Evolutionary conservation across 2,113 vertebrate species (phyloP), one percentile per base, ranked within the genome.

Genomic region (Ginglymostoma cirratum): DNA sequence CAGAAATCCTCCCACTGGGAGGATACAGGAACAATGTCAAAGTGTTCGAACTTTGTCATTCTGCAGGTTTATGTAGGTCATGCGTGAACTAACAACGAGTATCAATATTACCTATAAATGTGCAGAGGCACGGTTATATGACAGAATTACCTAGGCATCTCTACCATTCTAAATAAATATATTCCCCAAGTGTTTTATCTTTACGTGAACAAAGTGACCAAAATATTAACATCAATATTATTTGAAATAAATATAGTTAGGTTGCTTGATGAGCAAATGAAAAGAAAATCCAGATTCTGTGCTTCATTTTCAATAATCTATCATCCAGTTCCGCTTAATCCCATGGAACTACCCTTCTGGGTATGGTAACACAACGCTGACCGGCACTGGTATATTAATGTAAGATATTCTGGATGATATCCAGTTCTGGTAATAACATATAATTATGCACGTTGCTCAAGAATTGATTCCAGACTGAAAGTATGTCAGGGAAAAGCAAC

Each of bases 391-490:
- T 67, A 72, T 72, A 76, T 95, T 76, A 95, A 72, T 52, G 42
- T 34, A 70, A 95, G 15, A 72, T 72, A 72, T 95, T 72, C 94
- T 95, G 94, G 42, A 95, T 5, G 27, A 95, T 95, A 95, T 95
- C 94, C 94, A 95, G 69, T 48, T 76, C 94, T 95, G 69, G 94
- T 95, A 95, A 95, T 95, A 72, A 95, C 69, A 48, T 95, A 70
- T 70, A 95, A 95, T 95, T 95, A 95, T 76, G 94, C 42, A 72
- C 52, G 69, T 95, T 72, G 69, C 27, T 72, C 67, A 95, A 70
- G 69, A 95, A 96, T 97, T 97, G 96, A 97, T 97, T 97, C 96
- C 96, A 97, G 96, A 96, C 69, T 85, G 30, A 17, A 95, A 70
- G 67, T 70, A 72, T 72, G 94, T 70, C 94, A 95, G 66, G 67